These are phyloP conservation scores for Orthonyx spaldingii DNA, from an alignment of 2,113 vertebrate species.

Conservation along the genomic window DNA sequence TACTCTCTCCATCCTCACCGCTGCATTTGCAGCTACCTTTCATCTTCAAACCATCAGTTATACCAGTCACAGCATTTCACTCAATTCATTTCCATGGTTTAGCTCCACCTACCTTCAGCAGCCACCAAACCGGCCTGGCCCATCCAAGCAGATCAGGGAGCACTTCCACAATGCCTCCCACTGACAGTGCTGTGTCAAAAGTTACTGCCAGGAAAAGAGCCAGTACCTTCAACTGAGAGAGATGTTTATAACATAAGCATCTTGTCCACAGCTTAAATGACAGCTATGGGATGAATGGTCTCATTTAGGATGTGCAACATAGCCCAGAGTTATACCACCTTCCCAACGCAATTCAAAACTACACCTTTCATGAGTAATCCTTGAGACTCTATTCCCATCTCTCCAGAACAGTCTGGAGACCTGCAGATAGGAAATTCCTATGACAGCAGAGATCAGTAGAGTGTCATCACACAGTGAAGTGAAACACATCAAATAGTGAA, in stretches of 20 bases:
- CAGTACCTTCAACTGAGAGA: not conserved
- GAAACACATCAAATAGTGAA: not conserved
- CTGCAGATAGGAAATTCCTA: not conserved
- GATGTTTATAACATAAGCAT: not conserved
- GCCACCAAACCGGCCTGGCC: not conserved
- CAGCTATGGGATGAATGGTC: not conserved
- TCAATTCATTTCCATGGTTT: not conserved
- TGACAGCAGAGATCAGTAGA: not conserved
- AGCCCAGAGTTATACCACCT: not conserved
- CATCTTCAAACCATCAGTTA: not conserved
- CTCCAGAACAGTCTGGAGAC: not conserved
- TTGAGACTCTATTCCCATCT: not conserved
- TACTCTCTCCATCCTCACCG: not conserved
- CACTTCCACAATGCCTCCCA: not conserved
- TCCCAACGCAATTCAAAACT: not conserved
- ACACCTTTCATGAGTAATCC: rapidly evolving
- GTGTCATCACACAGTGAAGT: not conserved
- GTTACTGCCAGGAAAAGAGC: not conserved
- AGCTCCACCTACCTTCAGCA: not conserved
- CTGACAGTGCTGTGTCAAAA: not conserved
- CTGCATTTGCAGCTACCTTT: not conserved
- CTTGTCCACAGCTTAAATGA: not conserved
- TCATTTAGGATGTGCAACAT: not conserved
- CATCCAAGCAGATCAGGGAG: rapidly evolving
- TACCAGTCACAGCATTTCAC: not conserved